Conservation (phyloP, 1,140 invertebrate species). For the Drosophila pachea region DNA sequence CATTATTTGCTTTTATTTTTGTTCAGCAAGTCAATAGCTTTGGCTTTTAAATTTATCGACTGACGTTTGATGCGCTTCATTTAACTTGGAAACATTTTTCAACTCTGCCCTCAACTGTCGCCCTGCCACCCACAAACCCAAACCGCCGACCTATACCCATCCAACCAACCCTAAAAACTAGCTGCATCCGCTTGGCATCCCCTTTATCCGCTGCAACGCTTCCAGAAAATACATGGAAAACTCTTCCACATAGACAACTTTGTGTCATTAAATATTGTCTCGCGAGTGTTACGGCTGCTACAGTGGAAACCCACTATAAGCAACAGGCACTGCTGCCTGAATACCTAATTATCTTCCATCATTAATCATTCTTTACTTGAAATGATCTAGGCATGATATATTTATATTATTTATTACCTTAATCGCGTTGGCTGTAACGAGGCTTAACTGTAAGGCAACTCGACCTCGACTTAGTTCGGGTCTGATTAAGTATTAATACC, state of each 20-base stretch:
- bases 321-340: background rate
- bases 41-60: slow-evolving; percentile 77
- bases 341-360: no score
- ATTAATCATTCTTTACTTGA: background rate
- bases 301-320: slow-evolving; percentile 11
- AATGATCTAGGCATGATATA: background rate
- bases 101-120: slow-evolving; percentile 45
- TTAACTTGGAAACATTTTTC: slow-evolving; percentile 77
- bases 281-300: slow-evolving; percentile 38
- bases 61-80: slow-evolving; percentile 77
- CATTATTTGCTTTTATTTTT: slow-evolving; percentile 73
- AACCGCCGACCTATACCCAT: no score
- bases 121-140: background rate
- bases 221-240: slow-evolving; percentile 48
- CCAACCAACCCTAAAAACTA: background rate
- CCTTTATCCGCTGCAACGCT: slow-evolving; percentile 25
- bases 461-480: slow-evolving; percentile 1
- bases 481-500: slow-evolving; percentile 47
- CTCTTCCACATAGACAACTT: slow-evolving; percentile 37
- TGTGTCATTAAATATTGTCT: slow-evolving; percentile 55
- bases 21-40: slow-evolving; percentile 72
- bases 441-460: slow-evolving; percentile 21
- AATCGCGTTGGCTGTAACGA: background rate
- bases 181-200: background rate
- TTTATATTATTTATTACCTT: background rate